Base-by-base conservation (phyloP, 2,113 vertebrate genomes). In the Carassius gibelio region DNA sequence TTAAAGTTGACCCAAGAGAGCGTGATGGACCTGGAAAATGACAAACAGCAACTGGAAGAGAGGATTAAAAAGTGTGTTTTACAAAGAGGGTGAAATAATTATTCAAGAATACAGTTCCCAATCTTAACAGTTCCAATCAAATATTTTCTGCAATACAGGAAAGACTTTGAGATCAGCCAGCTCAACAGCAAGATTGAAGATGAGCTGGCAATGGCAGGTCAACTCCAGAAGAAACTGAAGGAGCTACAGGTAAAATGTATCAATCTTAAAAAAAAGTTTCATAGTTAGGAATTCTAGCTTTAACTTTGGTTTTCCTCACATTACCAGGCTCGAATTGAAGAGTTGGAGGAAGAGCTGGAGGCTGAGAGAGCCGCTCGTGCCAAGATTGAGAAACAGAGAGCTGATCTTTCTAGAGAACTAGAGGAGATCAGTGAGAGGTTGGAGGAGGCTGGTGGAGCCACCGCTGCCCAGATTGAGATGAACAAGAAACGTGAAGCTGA, bases 371-470 rank as follows among this genome's bases (percentile, higher is more conserved):
- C 94, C 0, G 93, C 93, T 36, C 77, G 95, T 38, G 96, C 95
- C 83, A 96, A 95, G 80, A 94, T 94, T 87, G 96, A 96, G 92
- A 97, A 97, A 89, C 94, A 95, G 64, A 95, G 96, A 34, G 93
- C 95, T 0, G 96, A 96, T 48, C 90, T 96, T 61, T 82, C 96
- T 1, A 92, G 97, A 52, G 97, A 98, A 89, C 93, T 98, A 86
- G 97, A 98, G 90, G 97, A 98, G 93, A 95, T 97, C 93, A 97
- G 96, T 0, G 96, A 98, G 91, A 84, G 97, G 13, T 92, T 98
- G 92, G 97, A 98, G 86, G 97, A 98, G 86, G 96, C 97, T 0
- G 96, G 96, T 0, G 96, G 96, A 0, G 95, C 96, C 93, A 96
- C 96, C 0, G 87, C 95, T 0, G 95, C 93, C 11, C 96, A 97